Percentiles rank a stretch among this genome's conserved stretches.
Evolutionary conservation across 2,113 vertebrate species (phyloP).

Genomic region (Sceloporus undulatus): DNA sequence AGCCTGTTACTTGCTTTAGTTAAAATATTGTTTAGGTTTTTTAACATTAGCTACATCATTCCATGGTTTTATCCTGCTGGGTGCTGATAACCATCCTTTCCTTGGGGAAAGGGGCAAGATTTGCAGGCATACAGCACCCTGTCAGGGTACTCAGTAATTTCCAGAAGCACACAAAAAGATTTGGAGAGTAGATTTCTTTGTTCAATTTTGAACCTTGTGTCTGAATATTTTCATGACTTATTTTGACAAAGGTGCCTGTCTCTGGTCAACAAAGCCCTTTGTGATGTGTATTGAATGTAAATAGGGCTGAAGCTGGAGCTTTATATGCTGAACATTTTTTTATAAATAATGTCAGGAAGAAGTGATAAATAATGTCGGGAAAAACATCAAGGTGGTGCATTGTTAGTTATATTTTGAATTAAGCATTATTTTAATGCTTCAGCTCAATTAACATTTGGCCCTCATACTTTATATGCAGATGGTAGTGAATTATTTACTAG

Average conservation of each 20-base stretch:
- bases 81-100: not conserved
- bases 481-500: conserved; percentile 3
- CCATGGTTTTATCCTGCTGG: not conserved
- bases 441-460: not conserved
- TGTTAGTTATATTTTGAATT: not conserved
- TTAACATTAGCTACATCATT: not conserved
- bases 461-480: not conserved
- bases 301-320: not conserved
- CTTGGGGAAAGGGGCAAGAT: not conserved
- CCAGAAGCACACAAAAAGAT: not conserved
- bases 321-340: not conserved
- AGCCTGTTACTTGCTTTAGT: not conserved
- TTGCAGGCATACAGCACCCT: not conserved
- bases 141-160: not conserved
- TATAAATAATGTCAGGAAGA: not conserved
- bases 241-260: too few relatives aligned
- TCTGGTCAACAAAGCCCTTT: not conserved
- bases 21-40: not conserved
- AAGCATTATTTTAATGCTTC: not conserved
- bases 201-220: not conserved
- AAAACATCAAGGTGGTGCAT: not conserved
- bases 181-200: rapidly evolving
- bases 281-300: not conserved
- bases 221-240: not conserved
- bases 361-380: not conserved